phyloP scores from a whole-genome alignment of 2,888 invertebrate genomes.

The Coleophora deauratella region DNA sequence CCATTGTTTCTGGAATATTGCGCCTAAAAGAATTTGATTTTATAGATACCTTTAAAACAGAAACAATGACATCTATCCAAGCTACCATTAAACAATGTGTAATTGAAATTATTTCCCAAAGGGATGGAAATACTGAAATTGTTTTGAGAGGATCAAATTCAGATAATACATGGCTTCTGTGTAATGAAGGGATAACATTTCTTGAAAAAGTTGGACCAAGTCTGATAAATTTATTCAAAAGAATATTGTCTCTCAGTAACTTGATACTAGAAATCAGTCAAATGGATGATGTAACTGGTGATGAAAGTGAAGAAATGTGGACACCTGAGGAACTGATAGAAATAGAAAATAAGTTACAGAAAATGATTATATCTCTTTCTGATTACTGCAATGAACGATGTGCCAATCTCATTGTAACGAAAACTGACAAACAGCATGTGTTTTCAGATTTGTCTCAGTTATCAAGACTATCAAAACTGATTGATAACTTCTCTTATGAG shows the following conservation, averaged over 20 bases:
- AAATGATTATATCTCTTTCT: slow-evolving; percentile 87
- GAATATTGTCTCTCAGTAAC: slow-evolving; percentile 83
- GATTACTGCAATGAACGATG: slow-evolving; percentile 95
- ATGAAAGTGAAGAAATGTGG: slow-evolving; percentile 80
- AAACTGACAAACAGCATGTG: slow-evolving; percentile 79
- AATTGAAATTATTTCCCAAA: slow-evolving; percentile 78
- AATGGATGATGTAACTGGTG: slow-evolving; percentile 71
- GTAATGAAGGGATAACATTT: slow-evolving; percentile 80
- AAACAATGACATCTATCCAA: slow-evolving; percentile 91
- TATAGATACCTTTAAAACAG: slow-evolving; percentile 88
- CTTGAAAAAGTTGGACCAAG: slow-evolving; percentile 78
- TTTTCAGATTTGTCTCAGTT: slow-evolving; percentile 84
- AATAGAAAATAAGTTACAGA: slow-evolving; percentile 81
- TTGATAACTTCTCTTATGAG: slow-evolving; percentile 84
- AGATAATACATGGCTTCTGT: slow-evolving; percentile 70
- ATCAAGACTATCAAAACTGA: slow-evolving; percentile 81
- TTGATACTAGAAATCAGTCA: slow-evolving; percentile 85
- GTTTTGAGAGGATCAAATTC: slow-evolving; percentile 59
- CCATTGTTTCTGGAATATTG: slow-evolving; percentile 92
- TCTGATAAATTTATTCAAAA: slow-evolving; percentile 79
- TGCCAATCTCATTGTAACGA: slow-evolving; percentile 89
- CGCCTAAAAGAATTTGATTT: slow-evolving; percentile 91
- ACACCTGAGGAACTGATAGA: slow-evolving; percentile 79
- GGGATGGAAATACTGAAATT: slow-evolving; percentile 61
- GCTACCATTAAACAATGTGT: slow-evolving; percentile 91